Evolutionary conservation across 2,797 vertebrate species (phyloP).

Genomic region (Otolemur crassicaudatus): DNA sequence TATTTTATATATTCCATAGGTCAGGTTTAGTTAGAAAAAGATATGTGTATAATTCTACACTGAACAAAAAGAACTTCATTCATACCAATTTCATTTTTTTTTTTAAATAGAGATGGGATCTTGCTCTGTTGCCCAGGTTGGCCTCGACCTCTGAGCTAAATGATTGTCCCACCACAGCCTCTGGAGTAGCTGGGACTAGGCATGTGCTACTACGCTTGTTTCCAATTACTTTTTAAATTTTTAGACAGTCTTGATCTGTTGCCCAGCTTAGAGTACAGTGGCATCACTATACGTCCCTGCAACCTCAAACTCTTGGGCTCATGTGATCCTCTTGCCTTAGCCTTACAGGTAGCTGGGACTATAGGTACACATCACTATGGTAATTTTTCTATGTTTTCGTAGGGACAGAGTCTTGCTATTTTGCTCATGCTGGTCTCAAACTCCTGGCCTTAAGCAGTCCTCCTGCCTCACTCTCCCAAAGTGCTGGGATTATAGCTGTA

Average conservation of each 20-base stretch:
- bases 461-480: neutral
- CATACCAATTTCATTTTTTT: neutral
- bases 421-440: neutral
- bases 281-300: neutral
- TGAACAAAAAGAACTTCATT: conserved; percentile 5
- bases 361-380: neutral
- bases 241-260: neutral
- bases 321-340: neutral
- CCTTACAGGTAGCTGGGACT: neutral
- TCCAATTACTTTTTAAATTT: neutral
- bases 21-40: conserved; percentile 31
- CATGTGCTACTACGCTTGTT: neutral
- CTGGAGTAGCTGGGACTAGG: neutral
- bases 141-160: neutral
- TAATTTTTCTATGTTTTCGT: neutral
- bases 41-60: neutral
- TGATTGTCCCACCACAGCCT: neutral
- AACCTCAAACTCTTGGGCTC: neutral
- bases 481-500: neutral
- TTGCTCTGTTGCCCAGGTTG: neutral
- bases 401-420: neutral
- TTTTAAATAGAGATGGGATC: neutral
- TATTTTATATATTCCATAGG: neutral
- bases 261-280: neutral
- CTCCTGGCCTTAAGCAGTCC: neutral